These are phyloP conservation scores for Drosophila biarmipes DNA, from an alignment of 1,140 invertebrate species.

Conservation along the genomic window DNA sequence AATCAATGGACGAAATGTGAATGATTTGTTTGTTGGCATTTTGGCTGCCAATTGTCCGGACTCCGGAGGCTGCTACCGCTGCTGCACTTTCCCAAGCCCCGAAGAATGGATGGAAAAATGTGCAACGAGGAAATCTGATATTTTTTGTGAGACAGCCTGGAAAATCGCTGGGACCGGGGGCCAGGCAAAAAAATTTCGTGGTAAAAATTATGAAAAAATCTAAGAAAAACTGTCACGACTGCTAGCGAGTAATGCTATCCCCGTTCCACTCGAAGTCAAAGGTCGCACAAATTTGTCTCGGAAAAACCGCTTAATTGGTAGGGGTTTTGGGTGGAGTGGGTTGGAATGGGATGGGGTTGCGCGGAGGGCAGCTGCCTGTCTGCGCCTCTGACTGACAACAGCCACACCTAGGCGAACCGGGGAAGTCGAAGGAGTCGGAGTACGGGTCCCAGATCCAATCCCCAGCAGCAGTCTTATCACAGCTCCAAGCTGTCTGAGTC, in stretches of 20 bases:
- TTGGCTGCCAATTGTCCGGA: constrained; percentile 74
- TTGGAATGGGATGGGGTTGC: constrained; percentile 8
- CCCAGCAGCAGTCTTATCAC: constrained; percentile 33
- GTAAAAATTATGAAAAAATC: constrained; percentile 76
- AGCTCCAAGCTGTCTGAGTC: constrained; percentile 54
- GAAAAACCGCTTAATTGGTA: constrained; percentile 73
- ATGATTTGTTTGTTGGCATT: constrained; percentile 81
- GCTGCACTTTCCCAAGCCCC: constrained; percentile 71
- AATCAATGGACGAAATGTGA: constrained; percentile 74
- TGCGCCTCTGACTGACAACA: constrained; percentile 75
- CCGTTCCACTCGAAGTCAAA: constrained; percentile 57
- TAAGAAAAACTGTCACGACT: constrained; percentile 71
- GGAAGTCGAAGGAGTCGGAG: neutral
- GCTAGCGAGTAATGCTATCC: constrained; percentile 71
- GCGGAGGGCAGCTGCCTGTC: constrained; percentile 64
- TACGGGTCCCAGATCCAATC: neutral
- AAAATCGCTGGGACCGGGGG: constrained; percentile 40
- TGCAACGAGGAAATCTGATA: constrained; percentile 75
- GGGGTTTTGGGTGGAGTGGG: constrained; percentile 7
- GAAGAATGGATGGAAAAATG: constrained; percentile 61
- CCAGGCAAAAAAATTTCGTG: constrained; percentile 65
- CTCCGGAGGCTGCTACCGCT: constrained; percentile 48
- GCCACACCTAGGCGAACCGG: constrained; percentile 72
- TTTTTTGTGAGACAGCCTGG: constrained; percentile 56
- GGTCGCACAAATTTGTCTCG: constrained; percentile 78